Percentiles rank a stretch among this genome's conserved stretches.
Conservation (phyloP, 2,888 invertebrate genomes). For the Steinernema carpocapsae region DNA sequence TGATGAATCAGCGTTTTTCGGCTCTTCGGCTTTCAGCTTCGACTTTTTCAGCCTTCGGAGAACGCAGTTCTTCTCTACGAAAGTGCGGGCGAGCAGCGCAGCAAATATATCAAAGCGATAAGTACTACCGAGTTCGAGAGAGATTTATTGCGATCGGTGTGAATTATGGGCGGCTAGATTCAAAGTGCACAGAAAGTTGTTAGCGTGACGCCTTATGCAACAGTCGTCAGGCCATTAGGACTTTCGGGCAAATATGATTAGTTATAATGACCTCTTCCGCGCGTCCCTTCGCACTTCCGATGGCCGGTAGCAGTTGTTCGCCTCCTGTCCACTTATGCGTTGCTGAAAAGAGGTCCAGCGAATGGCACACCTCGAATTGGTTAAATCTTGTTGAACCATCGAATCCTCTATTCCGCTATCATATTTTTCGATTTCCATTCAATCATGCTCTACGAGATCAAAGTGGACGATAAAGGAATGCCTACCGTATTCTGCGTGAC, state of each 20-base stretch:
- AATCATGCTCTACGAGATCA: slow-evolving; percentile 24
- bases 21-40: too few relatives aligned
- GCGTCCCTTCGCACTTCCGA: too few relatives aligned
- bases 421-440: slow-evolving; percentile 9
- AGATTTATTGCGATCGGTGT: slow-evolving; percentile 9
- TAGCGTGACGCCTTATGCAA: slow-evolving; percentile 1
- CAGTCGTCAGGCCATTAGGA: neutral
- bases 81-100: neutral
- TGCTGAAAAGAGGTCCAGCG: too few relatives aligned
- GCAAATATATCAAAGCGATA: neutral
- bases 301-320: neutral
- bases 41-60: neutral
- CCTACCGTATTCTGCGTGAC: slow-evolving; percentile 13
- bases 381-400: neutral
- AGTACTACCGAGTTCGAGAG: neutral
- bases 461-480: slow-evolving; percentile 23
- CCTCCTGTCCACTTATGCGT: neutral
- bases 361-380: too few relatives aligned
- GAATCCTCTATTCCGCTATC: neutral
- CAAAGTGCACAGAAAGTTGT: neutral
- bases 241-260: neutral
- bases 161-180: neutral
- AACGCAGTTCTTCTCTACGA: neutral
- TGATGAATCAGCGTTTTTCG: too few relatives aligned
- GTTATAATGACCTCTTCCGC: too few relatives aligned